These are phyloP conservation scores for Ceraclea dissimilis DNA, from an alignment of 2,888 invertebrate genomes.

Conservation along the genomic window DNA sequence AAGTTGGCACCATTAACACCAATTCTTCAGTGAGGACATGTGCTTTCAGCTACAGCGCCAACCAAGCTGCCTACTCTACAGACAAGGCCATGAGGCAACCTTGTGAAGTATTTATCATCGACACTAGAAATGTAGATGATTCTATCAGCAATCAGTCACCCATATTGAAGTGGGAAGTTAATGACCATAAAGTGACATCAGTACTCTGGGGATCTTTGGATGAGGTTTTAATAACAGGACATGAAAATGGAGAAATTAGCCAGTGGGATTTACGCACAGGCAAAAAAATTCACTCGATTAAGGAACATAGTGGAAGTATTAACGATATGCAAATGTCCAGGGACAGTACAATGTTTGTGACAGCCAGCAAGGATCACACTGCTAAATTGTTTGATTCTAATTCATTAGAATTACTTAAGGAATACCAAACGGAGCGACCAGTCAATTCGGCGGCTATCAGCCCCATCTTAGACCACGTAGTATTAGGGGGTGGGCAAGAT, in stretches of 20 bases:
- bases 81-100: constrained; percentile 87
- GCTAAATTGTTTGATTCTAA: constrained; percentile 91
- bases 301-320: constrained; percentile 79
- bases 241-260: constrained; percentile 87
- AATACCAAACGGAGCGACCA: constrained; percentile 95
- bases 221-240: constrained; percentile 85
- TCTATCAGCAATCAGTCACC: constrained; percentile 62
- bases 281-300: constrained; percentile 67
- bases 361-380: constrained; percentile 94
- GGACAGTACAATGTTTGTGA: constrained; percentile 92
- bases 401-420: constrained; percentile 79
- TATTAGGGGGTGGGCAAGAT: constrained; percentile 98
- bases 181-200: constrained; percentile 80
- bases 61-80: constrained; percentile 87
- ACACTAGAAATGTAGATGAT: constrained; percentile 70
- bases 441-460: constrained; percentile 98
- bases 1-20: constrained; percentile 67
- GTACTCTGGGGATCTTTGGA: constrained; percentile 93
- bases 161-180: constrained; percentile 70
- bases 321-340: constrained; percentile 95
- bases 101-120: constrained; percentile 85
- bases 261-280: constrained; percentile 93
- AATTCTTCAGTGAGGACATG: constrained; percentile 89
- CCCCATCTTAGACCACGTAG: constrained; percentile 92
- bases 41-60: constrained; percentile 87